phyloP scores from a whole-genome alignment of 1,140 invertebrate genomes.

The Reticulitermes speratus region DNA sequence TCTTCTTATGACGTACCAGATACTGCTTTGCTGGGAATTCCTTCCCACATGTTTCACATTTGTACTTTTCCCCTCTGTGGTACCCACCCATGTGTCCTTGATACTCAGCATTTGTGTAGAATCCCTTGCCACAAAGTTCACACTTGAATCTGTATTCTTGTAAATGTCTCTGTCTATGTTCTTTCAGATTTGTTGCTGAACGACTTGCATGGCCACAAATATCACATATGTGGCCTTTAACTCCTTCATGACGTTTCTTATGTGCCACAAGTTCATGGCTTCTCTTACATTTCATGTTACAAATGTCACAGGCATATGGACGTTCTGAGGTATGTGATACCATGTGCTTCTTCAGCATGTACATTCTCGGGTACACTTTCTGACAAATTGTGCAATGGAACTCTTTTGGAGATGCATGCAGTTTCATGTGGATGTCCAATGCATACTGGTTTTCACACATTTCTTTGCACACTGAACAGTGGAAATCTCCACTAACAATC shows the following conservation, averaged over 20 bases:
- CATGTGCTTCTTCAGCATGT: conserved; percentile 47
- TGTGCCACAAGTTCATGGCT: conserved; percentile 24
- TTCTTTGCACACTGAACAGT: not conserved
- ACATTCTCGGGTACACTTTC: conserved; percentile 46
- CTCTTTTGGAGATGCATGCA: not conserved
- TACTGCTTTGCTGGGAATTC: not conserved
- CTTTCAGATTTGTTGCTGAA: not conserved
- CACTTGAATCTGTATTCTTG: conserved; percentile 14
- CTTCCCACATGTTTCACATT: conserved; percentile 38
- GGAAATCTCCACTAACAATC: not conserved
- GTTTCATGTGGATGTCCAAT: conserved; percentile 14
- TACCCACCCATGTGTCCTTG: not conserved
- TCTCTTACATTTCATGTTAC: conserved; percentile 64
- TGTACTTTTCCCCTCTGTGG: not conserved
- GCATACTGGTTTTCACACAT: not conserved
- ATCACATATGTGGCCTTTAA: not conserved
- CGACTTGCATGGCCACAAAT: conserved; percentile 20
- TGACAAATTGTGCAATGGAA: conserved; percentile 60
- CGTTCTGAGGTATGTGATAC: conserved; percentile 51
- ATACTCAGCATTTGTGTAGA: not conserved
- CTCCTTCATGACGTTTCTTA: not conserved
- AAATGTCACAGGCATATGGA: conserved; percentile 65
- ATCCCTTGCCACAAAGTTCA: conserved; percentile 10
- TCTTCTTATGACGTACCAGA: conserved; percentile 37
- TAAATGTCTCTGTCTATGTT: conserved; percentile 3